phyloP scores from a whole-genome alignment of 1,140 invertebrate genomes.

The Lanistes nyassanus region DNA sequence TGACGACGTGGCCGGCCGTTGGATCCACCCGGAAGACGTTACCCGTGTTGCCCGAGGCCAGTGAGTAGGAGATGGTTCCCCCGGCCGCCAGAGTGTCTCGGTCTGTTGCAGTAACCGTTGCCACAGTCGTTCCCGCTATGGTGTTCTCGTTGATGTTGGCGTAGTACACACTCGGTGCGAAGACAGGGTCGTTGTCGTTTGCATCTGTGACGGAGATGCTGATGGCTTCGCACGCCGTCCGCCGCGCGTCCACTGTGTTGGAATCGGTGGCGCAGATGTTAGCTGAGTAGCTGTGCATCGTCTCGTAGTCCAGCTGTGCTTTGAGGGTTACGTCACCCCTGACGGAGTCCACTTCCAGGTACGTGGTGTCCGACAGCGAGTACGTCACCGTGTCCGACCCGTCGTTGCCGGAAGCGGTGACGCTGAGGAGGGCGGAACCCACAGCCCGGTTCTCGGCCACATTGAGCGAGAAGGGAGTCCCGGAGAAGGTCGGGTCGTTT shows the following conservation, averaged over 20 bases:
- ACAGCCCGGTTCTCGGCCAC: constrained; percentile 32
- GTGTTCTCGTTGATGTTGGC: constrained; percentile 40
- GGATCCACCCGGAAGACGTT: constrained; percentile 35
- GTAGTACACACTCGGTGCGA: constrained; percentile 59
- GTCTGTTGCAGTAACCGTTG: constrained; percentile 38
- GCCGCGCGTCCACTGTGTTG: constrained; percentile 28
- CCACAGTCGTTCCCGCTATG: constrained; percentile 27
- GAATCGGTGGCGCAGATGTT: constrained; percentile 66
- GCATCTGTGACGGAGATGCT: constrained; percentile 76
- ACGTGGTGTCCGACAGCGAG: constrained; percentile 39
- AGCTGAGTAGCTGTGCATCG: not conserved
- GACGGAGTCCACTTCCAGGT: constrained; percentile 20
- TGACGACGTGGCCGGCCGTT: constrained; percentile 23
- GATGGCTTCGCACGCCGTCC: constrained; percentile 17
- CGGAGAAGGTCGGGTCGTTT: constrained; percentile 37
- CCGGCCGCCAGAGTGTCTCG: constrained; percentile 25
- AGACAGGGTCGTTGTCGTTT: constrained; percentile 87
- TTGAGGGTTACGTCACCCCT: constrained; percentile 26
- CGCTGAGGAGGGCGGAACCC: constrained; percentile 33
- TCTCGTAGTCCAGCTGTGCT: constrained; percentile 18
- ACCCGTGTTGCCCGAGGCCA: constrained; percentile 31
- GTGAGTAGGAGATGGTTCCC: constrained; percentile 31
- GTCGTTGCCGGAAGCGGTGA: constrained; percentile 43
- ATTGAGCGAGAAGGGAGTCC: constrained; percentile 32
- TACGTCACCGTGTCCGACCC: constrained; percentile 39